Percentiles rank a stretch among this genome's conserved stretches.
Evolutionary conservation across 2,797 vertebrate genomes (phyloP).

Genomic region (Numenius phaeopus): DNA sequence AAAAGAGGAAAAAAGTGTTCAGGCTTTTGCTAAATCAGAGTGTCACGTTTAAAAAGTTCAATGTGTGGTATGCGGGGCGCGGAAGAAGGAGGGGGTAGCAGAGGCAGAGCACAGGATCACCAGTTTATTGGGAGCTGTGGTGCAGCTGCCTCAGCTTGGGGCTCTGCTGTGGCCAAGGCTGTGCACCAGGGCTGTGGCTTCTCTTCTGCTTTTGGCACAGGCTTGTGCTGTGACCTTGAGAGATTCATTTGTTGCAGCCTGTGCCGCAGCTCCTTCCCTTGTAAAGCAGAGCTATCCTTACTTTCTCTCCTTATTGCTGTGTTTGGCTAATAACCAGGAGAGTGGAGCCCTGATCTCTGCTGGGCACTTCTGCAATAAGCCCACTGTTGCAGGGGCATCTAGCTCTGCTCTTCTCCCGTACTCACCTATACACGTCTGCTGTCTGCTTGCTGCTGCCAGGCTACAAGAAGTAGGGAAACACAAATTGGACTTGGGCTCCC

Average conservation of each 20-base stretch:
- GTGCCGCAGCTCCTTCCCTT: neutral
- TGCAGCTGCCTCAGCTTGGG: neutral
- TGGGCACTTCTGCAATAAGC: neutral
- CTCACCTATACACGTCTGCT: rapidly evolving
- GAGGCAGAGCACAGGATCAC: neutral
- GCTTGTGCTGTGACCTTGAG: neutral
- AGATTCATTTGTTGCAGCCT: neutral
- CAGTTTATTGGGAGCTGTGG: neutral
- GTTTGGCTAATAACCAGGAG: neutral
- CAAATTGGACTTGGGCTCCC: neutral
- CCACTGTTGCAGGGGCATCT: neutral
- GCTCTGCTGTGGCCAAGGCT: neutral
- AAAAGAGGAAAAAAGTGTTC: neutral
- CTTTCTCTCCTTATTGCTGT: neutral
- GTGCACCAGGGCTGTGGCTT: neutral
- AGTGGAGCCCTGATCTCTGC: neutral
- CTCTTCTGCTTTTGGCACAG: neutral
- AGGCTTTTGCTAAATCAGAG: slow-evolving; percentile 35
- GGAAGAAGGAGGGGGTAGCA: neutral
- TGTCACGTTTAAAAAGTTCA: slow-evolving; percentile 16
- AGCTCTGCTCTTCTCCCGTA: neutral
- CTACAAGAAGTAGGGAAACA: neutral
- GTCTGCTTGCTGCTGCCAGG: neutral
- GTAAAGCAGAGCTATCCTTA: neutral
- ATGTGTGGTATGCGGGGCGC: neutral